phyloP scores from a whole-genome alignment of 2,888 invertebrate genomes.

The Anthrax anthrax region DNA sequence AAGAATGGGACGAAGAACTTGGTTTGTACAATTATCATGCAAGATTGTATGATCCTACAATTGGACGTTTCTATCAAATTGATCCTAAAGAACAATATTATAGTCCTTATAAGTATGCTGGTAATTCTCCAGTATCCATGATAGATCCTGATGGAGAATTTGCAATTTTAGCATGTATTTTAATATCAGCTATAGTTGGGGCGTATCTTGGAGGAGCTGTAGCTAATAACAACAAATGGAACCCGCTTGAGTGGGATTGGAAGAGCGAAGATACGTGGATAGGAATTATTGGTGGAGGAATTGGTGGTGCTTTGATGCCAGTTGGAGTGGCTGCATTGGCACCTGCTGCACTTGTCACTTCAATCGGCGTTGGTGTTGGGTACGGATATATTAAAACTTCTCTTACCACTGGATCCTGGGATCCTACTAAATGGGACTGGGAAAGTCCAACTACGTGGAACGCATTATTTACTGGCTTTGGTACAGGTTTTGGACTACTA shows the following conservation, averaged over 20 bases:
- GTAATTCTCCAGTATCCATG: constrained; percentile 9
- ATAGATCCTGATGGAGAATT: constrained; percentile 7
- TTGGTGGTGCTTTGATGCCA: constrained; percentile 1
- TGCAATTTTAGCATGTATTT: neutral
- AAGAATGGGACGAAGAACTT: constrained; percentile 17
- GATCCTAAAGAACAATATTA: constrained; percentile 14
- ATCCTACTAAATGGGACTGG: constrained; percentile 5
- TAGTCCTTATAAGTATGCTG: constrained; percentile 16
- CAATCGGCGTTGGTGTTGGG: neutral
- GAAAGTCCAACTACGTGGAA: constrained; percentile 1
- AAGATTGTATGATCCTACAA: constrained; percentile 15
- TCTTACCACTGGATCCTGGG: neutral
- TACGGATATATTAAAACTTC: constrained; percentile 1
- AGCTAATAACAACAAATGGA: neutral
- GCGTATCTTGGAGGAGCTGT: constrained; percentile 6
- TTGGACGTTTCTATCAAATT: constrained; percentile 15
- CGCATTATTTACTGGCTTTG: constrained; percentile 4
- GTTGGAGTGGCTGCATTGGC: neutral
- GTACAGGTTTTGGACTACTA: neutral
- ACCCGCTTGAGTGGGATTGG: constrained; percentile 1
- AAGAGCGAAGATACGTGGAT: neutral
- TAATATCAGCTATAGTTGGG: neutral
- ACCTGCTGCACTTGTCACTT: neutral
- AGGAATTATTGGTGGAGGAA: constrained; percentile 1
- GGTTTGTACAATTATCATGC: constrained; percentile 16